These are phyloP conservation scores for Poeciliopsis gracilis DNA, from an alignment of 2,797 vertebrate genomes.

Conservation along the genomic window DNA sequence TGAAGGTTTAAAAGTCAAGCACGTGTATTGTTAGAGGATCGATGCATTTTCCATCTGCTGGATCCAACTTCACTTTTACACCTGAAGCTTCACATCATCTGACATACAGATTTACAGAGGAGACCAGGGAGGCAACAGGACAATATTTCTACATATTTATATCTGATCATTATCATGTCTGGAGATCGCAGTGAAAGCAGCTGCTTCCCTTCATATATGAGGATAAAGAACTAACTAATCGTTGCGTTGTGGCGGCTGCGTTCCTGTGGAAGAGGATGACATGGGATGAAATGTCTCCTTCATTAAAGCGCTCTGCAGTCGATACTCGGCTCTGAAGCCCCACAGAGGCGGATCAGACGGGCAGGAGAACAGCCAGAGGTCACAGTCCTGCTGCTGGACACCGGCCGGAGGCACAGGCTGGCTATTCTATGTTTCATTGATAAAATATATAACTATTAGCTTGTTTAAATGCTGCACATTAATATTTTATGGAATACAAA, in stretches of 20 bases:
- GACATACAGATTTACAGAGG: slow-evolving; percentile 5
- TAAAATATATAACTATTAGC: not conserved
- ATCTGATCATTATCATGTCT: not conserved
- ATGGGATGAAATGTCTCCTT: slow-evolving; percentile 65
- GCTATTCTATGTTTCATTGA: not conserved
- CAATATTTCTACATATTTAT: not conserved
- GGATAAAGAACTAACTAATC: slow-evolving; percentile 45
- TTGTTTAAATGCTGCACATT: not conserved
- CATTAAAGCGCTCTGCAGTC: slow-evolving; percentile 65
- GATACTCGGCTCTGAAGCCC: slow-evolving; percentile 62
- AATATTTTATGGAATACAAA: not conserved
- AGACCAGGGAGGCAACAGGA: not conserved
- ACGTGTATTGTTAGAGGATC: not conserved
- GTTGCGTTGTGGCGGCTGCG: slow-evolving; percentile 31
- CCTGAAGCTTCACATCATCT: slow-evolving; percentile 8
- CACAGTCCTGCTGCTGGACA: slow-evolving; percentile 39
- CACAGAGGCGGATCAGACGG: slow-evolving; percentile 57
- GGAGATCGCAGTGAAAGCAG: not conserved
- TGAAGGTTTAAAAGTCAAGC: slow-evolving; percentile 14
- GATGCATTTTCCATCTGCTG: not conserved
- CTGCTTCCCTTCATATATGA: not conserved
- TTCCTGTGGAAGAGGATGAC: slow-evolving; percentile 26
- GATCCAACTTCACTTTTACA: slow-evolving; percentile 7
- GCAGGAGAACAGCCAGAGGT: slow-evolving; percentile 16
- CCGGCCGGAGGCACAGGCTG: slow-evolving; percentile 17